A percentile compares a stretch with the other conserved stretches of the same genome.
Evolutionary conservation across 2,113 vertebrate species (phyloP).

Genomic region (Romanogobio albipinnatus): DNA sequence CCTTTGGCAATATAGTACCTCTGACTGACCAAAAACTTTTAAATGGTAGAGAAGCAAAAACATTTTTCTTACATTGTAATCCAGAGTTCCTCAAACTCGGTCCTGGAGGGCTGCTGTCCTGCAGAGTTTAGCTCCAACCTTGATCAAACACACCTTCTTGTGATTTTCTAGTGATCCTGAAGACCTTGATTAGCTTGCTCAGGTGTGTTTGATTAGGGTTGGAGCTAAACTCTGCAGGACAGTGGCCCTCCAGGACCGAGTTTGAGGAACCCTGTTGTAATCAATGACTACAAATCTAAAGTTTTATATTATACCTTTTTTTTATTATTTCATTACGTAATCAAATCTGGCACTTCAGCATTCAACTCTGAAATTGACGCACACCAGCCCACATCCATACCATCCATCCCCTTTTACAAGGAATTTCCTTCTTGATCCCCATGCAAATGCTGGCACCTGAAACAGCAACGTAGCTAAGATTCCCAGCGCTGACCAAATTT

Average conservation of each 20-base stretch:
- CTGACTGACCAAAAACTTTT: not conserved
- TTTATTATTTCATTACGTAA: not conserved
- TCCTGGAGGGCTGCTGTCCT: no score
- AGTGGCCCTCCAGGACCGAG: no score
- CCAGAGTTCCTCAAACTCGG: no score
- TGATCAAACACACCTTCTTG: no score
- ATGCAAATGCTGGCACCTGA: constrained; percentile 71
- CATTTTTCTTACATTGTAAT: not conserved
- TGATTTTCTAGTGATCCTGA: no score
- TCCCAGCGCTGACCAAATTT: constrained; percentile 36
- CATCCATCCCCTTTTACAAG: constrained; percentile 56
- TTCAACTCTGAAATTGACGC: not conserved
- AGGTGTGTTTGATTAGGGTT: no score
- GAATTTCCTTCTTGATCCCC: constrained; percentile 71
- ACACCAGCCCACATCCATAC: constrained; percentile 27
- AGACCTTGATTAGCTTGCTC: no score
- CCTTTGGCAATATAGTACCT: no score
- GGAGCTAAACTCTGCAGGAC: no score
- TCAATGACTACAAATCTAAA: not conserved
- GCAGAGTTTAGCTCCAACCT: no score
- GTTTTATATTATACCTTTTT: not conserved
- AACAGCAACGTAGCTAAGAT: constrained; percentile 63
- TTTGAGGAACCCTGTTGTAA: no score
- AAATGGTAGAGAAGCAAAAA: not conserved
- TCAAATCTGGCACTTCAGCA: not conserved